Conservation (phyloP, 2,113 vertebrate species). For the Calidris pugnax region DNA sequence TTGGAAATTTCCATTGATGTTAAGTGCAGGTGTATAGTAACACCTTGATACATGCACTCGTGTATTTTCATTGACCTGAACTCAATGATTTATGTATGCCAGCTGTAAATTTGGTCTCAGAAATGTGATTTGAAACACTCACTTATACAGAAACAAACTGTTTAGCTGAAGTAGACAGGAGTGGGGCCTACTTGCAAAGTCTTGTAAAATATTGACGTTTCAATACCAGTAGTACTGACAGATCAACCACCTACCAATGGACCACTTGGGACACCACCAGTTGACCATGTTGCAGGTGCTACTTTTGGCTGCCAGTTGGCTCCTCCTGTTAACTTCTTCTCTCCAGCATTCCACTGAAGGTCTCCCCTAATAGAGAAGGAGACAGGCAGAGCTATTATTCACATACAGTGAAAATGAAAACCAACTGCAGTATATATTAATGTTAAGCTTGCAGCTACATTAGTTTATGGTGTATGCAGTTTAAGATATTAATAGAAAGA, state of each 20-base stretch:
- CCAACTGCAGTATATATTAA: not conserved
- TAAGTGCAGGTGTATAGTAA: not conserved
- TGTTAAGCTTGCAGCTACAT: not conserved
- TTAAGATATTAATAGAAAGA: not conserved
- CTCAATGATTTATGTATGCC: not conserved
- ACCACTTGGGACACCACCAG: conserved; percentile 78
- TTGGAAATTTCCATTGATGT: not conserved
- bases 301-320: conserved; percentile 97
- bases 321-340: conserved; percentile 95
- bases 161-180: not conserved
- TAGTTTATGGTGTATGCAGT: conserved; percentile 35
- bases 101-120: not conserved
- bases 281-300: conserved; percentile 90
- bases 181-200: no score
- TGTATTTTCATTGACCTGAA: not conserved
- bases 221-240: no score
- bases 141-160: not conserved
- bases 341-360: conserved; percentile 88
- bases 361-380: conserved; percentile 74
- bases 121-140: not conserved
- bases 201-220: not conserved
- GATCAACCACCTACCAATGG: conserved; percentile 81
- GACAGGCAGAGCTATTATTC: not conserved
- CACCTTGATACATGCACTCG: rapidly evolving
- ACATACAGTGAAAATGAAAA: not conserved